phyloP scores from a whole-genome alignment of 2,113 vertebrate species.

The Panthera leo region DNA sequence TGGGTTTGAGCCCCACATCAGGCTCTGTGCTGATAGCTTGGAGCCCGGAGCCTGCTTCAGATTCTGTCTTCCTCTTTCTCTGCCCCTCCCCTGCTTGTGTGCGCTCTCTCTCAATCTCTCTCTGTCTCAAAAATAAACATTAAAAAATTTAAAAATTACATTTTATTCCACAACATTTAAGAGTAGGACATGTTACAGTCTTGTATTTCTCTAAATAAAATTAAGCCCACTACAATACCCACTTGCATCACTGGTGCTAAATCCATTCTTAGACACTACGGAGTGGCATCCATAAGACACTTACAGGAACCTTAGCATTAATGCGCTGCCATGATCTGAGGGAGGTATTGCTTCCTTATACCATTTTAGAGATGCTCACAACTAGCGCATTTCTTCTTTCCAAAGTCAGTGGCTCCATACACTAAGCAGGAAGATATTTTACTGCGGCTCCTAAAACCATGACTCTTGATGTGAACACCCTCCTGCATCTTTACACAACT shows the following conservation, averaged over 20 bases:
- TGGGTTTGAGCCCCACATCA: no score
- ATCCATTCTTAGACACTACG: background rate
- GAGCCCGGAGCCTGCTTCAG: no score
- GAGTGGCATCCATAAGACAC: rapidly evolving
- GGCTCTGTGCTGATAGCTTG: no score
- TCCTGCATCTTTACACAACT: background rate
- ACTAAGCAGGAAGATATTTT: background rate
- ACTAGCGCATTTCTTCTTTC: background rate
- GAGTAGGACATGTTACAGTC: background rate
- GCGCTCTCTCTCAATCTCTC: no score
- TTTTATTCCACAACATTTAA: background rate
- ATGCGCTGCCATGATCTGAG: background rate
- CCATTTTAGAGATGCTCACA: background rate
- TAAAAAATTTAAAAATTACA: background rate
- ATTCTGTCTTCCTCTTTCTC: no score
- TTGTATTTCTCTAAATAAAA: background rate
- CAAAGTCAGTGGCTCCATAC: background rate
- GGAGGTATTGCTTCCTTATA: background rate
- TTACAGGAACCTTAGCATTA: background rate
- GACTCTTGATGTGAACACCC: background rate
- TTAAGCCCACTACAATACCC: background rate
- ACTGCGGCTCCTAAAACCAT: background rate
- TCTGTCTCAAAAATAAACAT: no score
- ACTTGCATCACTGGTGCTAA: background rate
- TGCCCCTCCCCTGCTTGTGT: no score